Base-by-base conservation (phyloP, 2,888 invertebrate genomes). In the Hydrotaea diabolus region DNA sequence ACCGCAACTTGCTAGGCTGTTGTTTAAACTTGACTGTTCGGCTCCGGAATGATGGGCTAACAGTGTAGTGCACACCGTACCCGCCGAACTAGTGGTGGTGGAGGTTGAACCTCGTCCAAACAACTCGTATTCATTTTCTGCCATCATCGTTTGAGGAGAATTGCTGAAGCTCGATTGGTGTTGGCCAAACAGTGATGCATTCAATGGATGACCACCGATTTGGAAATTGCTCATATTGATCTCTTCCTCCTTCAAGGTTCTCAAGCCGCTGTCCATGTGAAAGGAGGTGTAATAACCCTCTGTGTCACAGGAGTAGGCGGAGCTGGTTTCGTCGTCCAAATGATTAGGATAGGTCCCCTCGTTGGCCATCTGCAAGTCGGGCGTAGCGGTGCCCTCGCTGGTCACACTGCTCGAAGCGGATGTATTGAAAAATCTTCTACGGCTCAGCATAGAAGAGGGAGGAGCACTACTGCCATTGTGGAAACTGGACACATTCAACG, bases 211-310 rank as follows among this genome's bases (percentile, higher is more conserved):
- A 62, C 95, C 95, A 64, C 95, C 95, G 13, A 94, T 94, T 90
- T 96, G 96, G 89, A 96, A 91, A 0, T 96, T 96, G 26, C 95
- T 96, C 85, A 95, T 94, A 0, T 89, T 88, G 15, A 86, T 83
- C 85, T 95, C 94, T 88, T 95, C 95, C 92, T 97, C 97, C 90
- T 96, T 95, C 15, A 97, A 93, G 0, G 97, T 96, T 90, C 96
- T 96, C 85, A 99, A 92, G 0, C 98, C 98, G 78, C 98, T 98
- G 92, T 99, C 98, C 94, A 97, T 96, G 92, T 99, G 98, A 93
- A 99, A 99, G 21, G 98, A 98, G 0, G 99, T 99, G 92, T 98
- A 99, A 92, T 98, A 99, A 8, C 99, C 99, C 93, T 99, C 99
- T 0, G 98, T 98, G 90, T 99, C 99, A 90, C 98, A 97, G 1